These are phyloP conservation scores for Amblyjoppa proteus DNA, from an alignment of 2,888 invertebrate genomes.

Conservation along the genomic window DNA sequence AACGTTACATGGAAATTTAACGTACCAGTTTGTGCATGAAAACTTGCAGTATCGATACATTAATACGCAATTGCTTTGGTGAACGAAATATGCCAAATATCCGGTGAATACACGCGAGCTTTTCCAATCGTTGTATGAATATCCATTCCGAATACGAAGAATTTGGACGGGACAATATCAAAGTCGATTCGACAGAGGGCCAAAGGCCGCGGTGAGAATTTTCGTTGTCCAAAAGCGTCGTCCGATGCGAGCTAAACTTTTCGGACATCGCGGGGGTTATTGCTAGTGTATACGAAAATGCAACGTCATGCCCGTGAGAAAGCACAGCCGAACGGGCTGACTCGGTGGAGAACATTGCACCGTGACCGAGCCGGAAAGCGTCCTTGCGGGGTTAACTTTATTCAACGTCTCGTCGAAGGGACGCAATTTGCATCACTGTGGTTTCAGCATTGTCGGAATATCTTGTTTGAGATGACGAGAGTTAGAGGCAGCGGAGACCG, in stretches of 20 bases:
- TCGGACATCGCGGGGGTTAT: conserved; percentile 34
- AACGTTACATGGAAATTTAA: too few species aligned
- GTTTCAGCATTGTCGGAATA: conserved; percentile 68
- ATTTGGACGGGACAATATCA: neutral
- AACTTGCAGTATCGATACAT: too few species aligned
- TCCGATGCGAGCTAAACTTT: conserved; percentile 42
- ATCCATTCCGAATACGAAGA: neutral
- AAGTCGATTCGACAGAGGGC: neutral
- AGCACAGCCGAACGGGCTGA: neutral
- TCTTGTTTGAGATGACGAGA: conserved; percentile 69
- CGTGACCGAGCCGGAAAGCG: conserved; percentile 33
- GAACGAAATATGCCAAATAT: too few species aligned
- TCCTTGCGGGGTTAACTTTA: conserved; percentile 60
- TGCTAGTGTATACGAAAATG: conserved; percentile 14
- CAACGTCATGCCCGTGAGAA: neutral
- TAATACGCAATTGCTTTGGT: too few species aligned
- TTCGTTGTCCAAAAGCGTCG: neutral
- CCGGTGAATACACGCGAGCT: too few species aligned
- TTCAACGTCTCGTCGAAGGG: conserved; percentile 58
- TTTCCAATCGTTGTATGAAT: too few species aligned
- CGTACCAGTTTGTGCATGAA: too few species aligned
- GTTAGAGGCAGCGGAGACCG: conserved; percentile 21
- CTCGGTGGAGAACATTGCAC: neutral
- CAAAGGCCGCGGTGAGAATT: neutral
- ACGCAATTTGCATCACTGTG: conserved; percentile 71